Conservation (phyloP, 2,113 vertebrate species). For the Lophotis ruficrista region DNA sequence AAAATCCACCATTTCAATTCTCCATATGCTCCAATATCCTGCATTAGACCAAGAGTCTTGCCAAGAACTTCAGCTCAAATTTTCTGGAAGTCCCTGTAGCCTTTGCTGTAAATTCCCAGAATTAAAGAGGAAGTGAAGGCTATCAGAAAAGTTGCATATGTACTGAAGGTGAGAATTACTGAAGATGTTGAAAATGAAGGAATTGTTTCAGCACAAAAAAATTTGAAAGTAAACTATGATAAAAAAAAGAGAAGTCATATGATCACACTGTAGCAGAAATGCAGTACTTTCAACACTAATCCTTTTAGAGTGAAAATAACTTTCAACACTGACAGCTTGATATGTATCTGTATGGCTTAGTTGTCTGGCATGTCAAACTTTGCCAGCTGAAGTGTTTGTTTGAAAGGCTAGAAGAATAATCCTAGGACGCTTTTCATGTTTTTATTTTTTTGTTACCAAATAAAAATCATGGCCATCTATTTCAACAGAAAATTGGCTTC, state of each 20-base stretch:
- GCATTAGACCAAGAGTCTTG: background rate
- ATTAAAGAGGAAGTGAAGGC: constrained; percentile 7
- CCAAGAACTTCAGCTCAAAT: background rate
- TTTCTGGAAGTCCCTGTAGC: background rate
- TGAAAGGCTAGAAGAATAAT: background rate
- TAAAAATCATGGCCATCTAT: constrained; percentile 7
- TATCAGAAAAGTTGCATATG: background rate
- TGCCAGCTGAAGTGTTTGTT: background rate
- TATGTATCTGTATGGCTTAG: background rate
- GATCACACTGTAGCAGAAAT: background rate
- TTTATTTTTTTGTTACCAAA: constrained; percentile 5
- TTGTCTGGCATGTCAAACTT: background rate
- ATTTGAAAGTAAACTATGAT: background rate
- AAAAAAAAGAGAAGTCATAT: background rate
- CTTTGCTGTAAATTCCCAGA: background rate
- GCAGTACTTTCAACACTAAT: background rate
- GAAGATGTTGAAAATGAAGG: background rate
- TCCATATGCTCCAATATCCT: background rate
- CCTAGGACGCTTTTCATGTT: background rate
- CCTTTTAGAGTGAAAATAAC: background rate
- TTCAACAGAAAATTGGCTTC: constrained; percentile 12
- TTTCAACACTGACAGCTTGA: background rate
- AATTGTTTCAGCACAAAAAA: background rate
- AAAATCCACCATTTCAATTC: background rate
- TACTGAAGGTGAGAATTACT: background rate